Base-by-base conservation (phyloP, 2,797 vertebrate species). In the Fratercula arctica region DNA sequence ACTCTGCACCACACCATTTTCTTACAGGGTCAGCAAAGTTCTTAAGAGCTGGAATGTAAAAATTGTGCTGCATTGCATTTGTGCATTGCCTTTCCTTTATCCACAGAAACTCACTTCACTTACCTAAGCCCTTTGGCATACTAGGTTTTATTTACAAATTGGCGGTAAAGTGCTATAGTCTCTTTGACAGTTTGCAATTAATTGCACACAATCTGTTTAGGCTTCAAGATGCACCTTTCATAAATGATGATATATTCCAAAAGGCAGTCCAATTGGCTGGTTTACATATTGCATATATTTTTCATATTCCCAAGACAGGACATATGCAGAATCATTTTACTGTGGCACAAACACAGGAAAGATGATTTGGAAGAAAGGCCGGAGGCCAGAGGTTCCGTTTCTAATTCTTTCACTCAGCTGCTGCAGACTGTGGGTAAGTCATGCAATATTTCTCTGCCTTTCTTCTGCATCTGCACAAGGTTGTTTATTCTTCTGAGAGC, bases 271-370 rank as follows among this genome's bases (percentile, higher is more conserved):
- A 96, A 92, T 51, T 92, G 73, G 82, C 90, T 96, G 92, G 69
- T 96, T 97, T 96, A 89, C 89, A 93, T 97, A 90, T 63, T 93
- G 91, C 92, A 91, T 92, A 95, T 95, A 84, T 96, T 95, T 96
- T 93, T 96, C 90, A 84, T 86, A 89, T 91, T 89, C 93, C 82
- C 12, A 11, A 93, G 87, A 79, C 83, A 95, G 69, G 82, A 90
- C 87, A 87, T 87, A 89, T 46, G 85, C 95, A 95, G 95, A 97
- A 93, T 85, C 26, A 69, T 94, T 96, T 95, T 43, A 84, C 70
- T 81, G 83, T 90, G 83, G 68, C 92, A 96, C 50, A 96, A 90
- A 92, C 41, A 83, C 54, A 78, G 69, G 23, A 90, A 81, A 81
- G 73, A 86, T 91, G 66, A 93, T 86, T 84, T 93, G 85, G 79